Evolutionary conservation across 2,888 invertebrate genomes (phyloP), one percentile per base, ranked within the genome.

Genomic region (Troilus luridus): DNA sequence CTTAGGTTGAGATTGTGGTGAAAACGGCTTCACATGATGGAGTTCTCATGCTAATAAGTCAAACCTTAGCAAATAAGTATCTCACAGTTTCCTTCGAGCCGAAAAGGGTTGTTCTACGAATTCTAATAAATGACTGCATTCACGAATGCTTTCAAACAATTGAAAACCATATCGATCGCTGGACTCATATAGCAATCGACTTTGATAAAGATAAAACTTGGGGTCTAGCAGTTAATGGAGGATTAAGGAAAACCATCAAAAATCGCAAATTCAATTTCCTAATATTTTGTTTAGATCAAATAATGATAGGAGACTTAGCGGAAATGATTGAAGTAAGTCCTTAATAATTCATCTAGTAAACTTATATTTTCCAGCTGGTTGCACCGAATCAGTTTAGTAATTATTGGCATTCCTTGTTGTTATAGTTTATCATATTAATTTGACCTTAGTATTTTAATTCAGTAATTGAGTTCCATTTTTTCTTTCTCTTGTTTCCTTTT

Each of bases 201-300:
- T 90, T 91, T 54, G 72, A 89, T 56, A 54, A 60, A 58, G 77
- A 85, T 19, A 67, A 41, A n/a, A 62, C 72, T 27, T 88, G 90
- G 24, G 91, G 92, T 14, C 62, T 92, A n/a, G 64, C 90, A 17
- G 92, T 92, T 56, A 92, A 92, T 72, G 92, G 92, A 54, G 91
- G 91, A 59, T 41, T 27, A 24, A 91, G 91, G n/a, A 91, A 90
- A 62, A 88, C 58, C 60, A 88, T 91, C 2, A 81, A 54, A 27
- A 64, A 58, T 19, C 14, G 19, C 17, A 90, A 59, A 24, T 54
- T n/a, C 21, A 56, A 89, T 27, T 72, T 54, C 6, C 11, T 59
- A 41, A 90, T 88, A 19, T 59, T 54, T n/a, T 92, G 92, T 90
- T 54, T 56, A 54, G 88, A 89, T 14, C 21, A 91, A 27, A 91